phyloP scores from a whole-genome alignment of 2,888 invertebrate genomes.

The Trachelus iudaicus region DNA sequence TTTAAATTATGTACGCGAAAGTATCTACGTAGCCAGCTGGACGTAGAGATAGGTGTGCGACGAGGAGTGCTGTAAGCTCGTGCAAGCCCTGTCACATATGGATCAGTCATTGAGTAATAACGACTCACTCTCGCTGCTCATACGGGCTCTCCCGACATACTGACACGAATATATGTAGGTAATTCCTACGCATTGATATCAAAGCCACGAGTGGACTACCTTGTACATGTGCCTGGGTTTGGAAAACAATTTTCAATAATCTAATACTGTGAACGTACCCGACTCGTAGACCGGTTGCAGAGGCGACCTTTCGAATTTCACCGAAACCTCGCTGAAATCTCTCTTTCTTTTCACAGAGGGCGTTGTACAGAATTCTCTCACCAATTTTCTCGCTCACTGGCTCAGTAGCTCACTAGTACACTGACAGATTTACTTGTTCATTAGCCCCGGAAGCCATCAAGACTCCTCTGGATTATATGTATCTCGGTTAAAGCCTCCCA shows the following conservation, averaged over 20 bases:
- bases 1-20: neutral
- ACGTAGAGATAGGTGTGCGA: neutral
- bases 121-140: constrained; percentile 40
- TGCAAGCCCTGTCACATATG: constrained; percentile 15
- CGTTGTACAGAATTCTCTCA: neutral
- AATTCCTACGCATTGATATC: constrained; percentile 11
- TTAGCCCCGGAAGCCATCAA: neutral
- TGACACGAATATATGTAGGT: constrained; percentile 34
- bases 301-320: constrained; percentile 36
- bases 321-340: constrained; percentile 25
- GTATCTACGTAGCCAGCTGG: neutral
- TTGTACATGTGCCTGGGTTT: neutral
- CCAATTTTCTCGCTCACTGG: neutral
- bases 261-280: neutral
- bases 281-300: constrained; percentile 15
- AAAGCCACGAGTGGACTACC: neutral
- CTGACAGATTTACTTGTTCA: neutral
- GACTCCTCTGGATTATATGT: neutral
- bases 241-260: neutral
- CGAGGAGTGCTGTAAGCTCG: neutral
- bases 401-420: neutral
- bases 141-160: constrained; percentile 38
- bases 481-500: neutral
- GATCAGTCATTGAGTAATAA: constrained; percentile 41
- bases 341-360: constrained; percentile 6